phyloP scores from a whole-genome alignment of 2,113 vertebrate genomes.

The Parus major region DNA sequence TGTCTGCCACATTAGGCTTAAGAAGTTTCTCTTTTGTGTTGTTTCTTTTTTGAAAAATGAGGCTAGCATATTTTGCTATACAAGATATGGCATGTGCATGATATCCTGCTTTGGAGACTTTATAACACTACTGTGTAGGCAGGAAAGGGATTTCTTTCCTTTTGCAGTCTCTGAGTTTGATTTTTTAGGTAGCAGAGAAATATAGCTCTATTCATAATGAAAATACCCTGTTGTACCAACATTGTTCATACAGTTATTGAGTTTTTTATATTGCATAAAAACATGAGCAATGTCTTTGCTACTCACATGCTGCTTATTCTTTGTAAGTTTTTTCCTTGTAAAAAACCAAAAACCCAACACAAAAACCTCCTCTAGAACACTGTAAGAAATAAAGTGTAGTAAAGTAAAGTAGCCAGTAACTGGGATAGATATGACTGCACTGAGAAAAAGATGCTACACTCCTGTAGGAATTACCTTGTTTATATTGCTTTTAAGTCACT shows the following conservation, averaged over 20 bases:
- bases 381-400: not conserved
- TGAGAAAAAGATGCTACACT: not conserved
- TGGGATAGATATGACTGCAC: not conserved
- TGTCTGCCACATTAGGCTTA: not conserved
- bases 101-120: not conserved
- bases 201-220: not conserved
- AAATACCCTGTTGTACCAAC: not conserved
- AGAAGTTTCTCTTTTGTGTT: not conserved
- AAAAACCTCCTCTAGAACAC: not conserved
- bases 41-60: not conserved
- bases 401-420: not conserved
- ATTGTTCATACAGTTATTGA: not conserved
- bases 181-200: not conserved
- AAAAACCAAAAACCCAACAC: not conserved
- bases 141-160: not conserved
- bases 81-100: not conserved
- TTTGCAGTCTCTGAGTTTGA: not conserved
- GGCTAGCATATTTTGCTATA: not conserved
- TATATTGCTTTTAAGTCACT: conserved; percentile 31
- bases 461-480: conserved; percentile 24
- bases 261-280: not conserved
- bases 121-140: not conserved
- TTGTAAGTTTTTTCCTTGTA: not conserved
- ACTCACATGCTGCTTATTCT: not conserved
- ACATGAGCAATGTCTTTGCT: not conserved